Evolutionary conservation across 2,888 invertebrate species (phyloP), one percentile per base, ranked within the genome.

Genomic region (Vanessa cardui): DNA sequence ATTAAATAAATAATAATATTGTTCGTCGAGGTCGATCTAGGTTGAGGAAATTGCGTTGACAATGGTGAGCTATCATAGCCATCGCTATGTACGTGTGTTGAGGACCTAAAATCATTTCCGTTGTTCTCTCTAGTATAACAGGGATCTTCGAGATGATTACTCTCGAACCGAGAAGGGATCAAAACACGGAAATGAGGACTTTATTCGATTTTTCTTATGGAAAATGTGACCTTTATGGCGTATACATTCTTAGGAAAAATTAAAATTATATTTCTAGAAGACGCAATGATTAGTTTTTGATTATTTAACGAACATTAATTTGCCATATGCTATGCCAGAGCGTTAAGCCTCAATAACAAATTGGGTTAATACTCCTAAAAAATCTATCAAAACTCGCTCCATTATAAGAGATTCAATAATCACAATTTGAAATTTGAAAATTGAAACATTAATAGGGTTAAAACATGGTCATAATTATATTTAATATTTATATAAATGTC

Each of bases 61-160:
- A 52, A 47, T 20, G 18, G n/a, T 16, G 12, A 64, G 47, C n/a
- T 56, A 54, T n/a, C n/a, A 18, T 4, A 33, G n/a, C 33, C 8
- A n/a, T 31, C 9, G 49, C 46, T 49, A 47, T 21, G 47, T 49
- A 49, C 49, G 33, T 33, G 39, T 59, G 54, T 47, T 18, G 59
- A 15, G 49, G 47, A 45, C 62, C 64, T 49, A 68, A 64, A 67
- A 58, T 54, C 64, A 70, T 70, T 70, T 69, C 66, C 70, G 70
- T 33, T 65, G 58, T 61, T 67, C 62, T 59, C 60, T 58, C 61
- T 64, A 18, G 33, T 33, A 54, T 15, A 33, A 60, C 46, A 47
- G 20, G 56, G 54, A 61, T 65, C 31, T 60, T 60, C 46, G 60
- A 39, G 46, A 47, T 66, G 60, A 60, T 66, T 66, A 59, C 47